These are phyloP conservation scores for Sarcophaga variegata DNA, from an alignment of 2,888 invertebrate genomes.

Conservation along the genomic window DNA sequence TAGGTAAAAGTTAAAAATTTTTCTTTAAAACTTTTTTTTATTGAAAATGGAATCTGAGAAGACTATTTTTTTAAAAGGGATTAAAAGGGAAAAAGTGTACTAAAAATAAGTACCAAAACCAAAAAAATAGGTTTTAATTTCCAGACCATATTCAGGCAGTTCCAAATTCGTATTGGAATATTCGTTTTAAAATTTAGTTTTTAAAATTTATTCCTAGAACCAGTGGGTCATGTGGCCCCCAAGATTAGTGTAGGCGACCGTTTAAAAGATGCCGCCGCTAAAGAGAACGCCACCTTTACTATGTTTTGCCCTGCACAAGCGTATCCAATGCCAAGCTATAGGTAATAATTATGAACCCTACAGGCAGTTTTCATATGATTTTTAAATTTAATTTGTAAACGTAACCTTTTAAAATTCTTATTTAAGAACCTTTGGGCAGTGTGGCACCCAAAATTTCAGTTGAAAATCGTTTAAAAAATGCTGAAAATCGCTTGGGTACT, in stretches of 20 bases:
- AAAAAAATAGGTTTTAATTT: background rate
- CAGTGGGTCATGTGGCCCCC: conserved; percentile 83
- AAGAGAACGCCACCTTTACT: conserved; percentile 83
- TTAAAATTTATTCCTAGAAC: conserved; percentile 77
- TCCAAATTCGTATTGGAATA: background rate
- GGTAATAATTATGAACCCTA: conserved; percentile 81
- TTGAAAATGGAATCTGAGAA: background rate
- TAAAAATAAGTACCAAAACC: background rate
- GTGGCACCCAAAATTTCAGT: conserved; percentile 82
- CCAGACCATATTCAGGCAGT: conserved; percentile 56
- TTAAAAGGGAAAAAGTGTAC: too few species aligned
- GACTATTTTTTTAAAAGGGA: background rate
- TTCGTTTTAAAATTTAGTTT: too few species aligned
- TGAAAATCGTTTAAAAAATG: conserved; percentile 85
- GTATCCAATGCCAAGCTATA: conserved; percentile 88
- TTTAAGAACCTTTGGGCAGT: conserved; percentile 84
- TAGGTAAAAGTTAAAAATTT: conserved; percentile 82
- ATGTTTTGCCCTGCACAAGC: conserved; percentile 89
- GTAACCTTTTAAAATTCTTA: background rate
- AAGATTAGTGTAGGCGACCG: conserved; percentile 88
- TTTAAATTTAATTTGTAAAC: background rate
- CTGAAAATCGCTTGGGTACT: conserved; percentile 76
- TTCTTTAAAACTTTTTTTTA: background rate
- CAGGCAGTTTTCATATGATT: conserved; percentile 49
- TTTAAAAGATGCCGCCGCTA: conserved; percentile 83